Conservation (phyloP, 2,888 invertebrate genomes). For the Stratiomys singularior region DNA sequence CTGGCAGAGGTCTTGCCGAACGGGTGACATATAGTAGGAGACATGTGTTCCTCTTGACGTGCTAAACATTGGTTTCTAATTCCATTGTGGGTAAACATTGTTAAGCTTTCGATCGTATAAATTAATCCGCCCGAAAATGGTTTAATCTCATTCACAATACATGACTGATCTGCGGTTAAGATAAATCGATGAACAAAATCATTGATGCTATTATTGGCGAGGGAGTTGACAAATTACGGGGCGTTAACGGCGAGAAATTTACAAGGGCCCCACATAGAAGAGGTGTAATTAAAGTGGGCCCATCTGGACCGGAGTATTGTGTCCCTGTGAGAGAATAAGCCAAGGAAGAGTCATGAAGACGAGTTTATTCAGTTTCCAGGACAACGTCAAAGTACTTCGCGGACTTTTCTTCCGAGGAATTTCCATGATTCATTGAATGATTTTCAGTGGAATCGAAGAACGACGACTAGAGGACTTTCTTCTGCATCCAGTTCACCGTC, state of each 20-base stretch:
- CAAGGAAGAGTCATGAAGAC: too few species aligned
- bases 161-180: slow-evolving; percentile 18
- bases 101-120: slow-evolving; percentile 25
- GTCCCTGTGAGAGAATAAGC: too few species aligned
- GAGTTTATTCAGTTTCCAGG: too few species aligned
- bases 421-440: too few species aligned
- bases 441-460: too few species aligned
- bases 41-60: neutral
- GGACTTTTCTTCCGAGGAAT: too few species aligned
- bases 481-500: too few species aligned
- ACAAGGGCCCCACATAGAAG: too few species aligned
- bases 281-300: too few species aligned
- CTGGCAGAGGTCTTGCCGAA: neutral
- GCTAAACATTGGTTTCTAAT: neutral
- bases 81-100: slow-evolving; percentile 27
- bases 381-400: too few species aligned
- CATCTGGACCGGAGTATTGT: too few species aligned
- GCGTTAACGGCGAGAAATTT: neutral
- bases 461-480: too few species aligned
- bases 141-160: slow-evolving; percentile 22
- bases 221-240: neutral
- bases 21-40: neutral
- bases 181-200: slow-evolving; percentile 26
- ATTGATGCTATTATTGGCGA: neutral
- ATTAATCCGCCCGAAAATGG: slow-evolving; percentile 14